These are phyloP conservation scores for Geodia barretti DNA, from an alignment of 37 sponge, comb jelly and placozoan species.

Conservation along the genomic window DNA sequence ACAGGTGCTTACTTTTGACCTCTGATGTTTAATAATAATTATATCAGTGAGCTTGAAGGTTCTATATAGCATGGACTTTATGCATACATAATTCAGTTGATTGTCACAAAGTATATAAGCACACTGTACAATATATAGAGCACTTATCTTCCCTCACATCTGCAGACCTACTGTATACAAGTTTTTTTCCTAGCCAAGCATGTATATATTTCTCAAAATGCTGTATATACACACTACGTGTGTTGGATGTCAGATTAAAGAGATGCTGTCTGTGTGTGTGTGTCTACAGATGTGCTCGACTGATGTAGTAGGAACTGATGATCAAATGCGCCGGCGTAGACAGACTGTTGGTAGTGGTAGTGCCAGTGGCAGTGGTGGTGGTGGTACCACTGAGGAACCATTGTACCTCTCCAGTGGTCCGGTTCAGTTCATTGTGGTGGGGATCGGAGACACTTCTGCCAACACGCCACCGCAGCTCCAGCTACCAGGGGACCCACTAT, in stretches of 20 bases:
- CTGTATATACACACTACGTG: too few relatives aligned
- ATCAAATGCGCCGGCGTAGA: background rate
- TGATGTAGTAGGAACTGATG: conserved; percentile 10
- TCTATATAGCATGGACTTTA: background rate
- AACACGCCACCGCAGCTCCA: conserved; percentile 73
- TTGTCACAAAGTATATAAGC: too few relatives aligned
- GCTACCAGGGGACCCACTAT: conserved; percentile 27
- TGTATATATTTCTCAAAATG: too few relatives aligned
- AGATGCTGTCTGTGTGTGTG: background rate
- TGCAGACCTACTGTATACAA: too few relatives aligned
- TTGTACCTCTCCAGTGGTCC: conserved; percentile 37
- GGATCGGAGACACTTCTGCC: conserved; percentile 65
- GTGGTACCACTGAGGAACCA: background rate
- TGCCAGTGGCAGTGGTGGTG: conserved; percentile 8
- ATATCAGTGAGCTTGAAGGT: background rate
- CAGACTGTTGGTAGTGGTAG: background rate
- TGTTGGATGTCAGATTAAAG: too few relatives aligned
- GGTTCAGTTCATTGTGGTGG: conserved; percentile 65
- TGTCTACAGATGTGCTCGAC: conserved; percentile 56
- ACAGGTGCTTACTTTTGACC: too few relatives aligned
- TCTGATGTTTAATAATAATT: too few relatives aligned
- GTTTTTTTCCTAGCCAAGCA: too few relatives aligned
- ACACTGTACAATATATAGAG: too few relatives aligned
- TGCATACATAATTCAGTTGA: too few relatives aligned
- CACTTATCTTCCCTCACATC: too few relatives aligned